Percentiles rank a stretch among this genome's conserved stretches.
These are phyloP conservation scores for Bugulina stolonifera DNA, from an alignment of 2,888 invertebrate species.

Conservation along the genomic window DNA sequence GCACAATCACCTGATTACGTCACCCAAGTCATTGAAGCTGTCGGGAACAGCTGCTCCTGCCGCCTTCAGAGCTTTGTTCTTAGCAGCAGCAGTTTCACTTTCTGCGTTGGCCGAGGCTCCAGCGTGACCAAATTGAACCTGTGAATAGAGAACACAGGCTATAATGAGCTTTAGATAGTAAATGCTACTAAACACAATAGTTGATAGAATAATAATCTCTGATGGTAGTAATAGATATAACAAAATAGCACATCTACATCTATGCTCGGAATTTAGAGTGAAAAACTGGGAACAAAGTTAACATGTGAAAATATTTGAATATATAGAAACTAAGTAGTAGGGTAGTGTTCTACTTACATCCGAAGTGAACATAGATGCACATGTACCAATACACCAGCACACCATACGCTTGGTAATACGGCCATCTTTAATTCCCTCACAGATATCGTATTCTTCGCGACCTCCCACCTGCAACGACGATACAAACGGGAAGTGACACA, in stretches of 20 bases:
- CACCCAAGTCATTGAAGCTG: slow-evolving; percentile 86
- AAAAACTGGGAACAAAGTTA: neutral
- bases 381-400: slow-evolving; percentile 96
- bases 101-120: slow-evolving; percentile 94
- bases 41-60: slow-evolving; percentile 86
- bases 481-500: no score
- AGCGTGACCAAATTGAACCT: slow-evolving; percentile 98
- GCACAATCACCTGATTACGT: slow-evolving; percentile 62
- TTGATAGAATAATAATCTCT: no score
- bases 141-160: neutral
- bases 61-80: slow-evolving; percentile 75
- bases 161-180: no score
- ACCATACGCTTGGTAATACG: slow-evolving; percentile 86
- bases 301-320: neutral
- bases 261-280: neutral
- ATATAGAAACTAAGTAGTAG: neutral
- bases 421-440: slow-evolving; percentile 72
- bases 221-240: neutral
- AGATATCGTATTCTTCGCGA: slow-evolving; percentile 93
- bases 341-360: slow-evolving; percentile 44
- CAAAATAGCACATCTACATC: neutral
- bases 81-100: slow-evolving; percentile 83
- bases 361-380: slow-evolving; percentile 57
- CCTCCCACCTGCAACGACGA: slow-evolving; percentile 87
- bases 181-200: no score